Evolutionary conservation across 1,140 invertebrate genomes (phyloP).

Genomic region (Neocloeon triangulifer): DNA sequence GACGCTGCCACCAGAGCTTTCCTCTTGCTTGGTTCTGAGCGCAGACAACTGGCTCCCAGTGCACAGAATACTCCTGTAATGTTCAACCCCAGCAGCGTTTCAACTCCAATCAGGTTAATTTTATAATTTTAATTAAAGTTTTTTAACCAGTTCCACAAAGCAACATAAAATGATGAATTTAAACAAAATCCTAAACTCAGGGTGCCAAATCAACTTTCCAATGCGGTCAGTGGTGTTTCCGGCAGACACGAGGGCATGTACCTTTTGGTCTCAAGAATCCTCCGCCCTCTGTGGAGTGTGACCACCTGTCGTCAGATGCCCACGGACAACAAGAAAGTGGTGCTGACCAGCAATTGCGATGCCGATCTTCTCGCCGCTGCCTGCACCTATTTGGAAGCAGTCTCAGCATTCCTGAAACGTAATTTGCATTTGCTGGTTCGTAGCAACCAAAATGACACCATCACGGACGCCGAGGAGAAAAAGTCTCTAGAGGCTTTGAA

Average conservation of each 20-base stretch:
- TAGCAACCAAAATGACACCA: too few species aligned
- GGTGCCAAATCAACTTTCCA: too few species aligned
- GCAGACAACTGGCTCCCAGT: slow-evolving; percentile 9
- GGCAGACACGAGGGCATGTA: slow-evolving; percentile 86
- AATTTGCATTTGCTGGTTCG: too few species aligned
- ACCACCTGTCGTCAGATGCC: slow-evolving; percentile 37
- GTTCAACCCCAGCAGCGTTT: slow-evolving; percentile 4
- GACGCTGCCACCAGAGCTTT: slow-evolving; percentile 83
- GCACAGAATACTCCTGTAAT: slow-evolving; percentile 1
- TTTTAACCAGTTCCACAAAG: too few species aligned
- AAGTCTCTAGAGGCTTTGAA: slow-evolving; percentile 56
- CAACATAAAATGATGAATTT: too few species aligned
- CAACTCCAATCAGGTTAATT: slow-evolving; percentile 4
- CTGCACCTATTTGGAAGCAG: slow-evolving; percentile 24
- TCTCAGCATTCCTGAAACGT: slow-evolving; percentile 20
- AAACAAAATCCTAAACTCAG: too few species aligned
- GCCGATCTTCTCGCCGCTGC: too few species aligned
- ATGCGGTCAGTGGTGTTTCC: too few species aligned
- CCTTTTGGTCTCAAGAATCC: slow-evolving; percentile 64
- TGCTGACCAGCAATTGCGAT: too few species aligned
- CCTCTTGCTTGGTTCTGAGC: slow-evolving; percentile 74
- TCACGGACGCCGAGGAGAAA: slow-evolving; percentile 34
- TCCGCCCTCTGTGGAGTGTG: slow-evolving; percentile 58
- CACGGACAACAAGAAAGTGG: slow-evolving; percentile 29
- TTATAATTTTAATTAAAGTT: background rate